Percentiles rank a stretch among this genome's conserved stretches.
Conservation (phyloP, 2,888 invertebrate genomes). For the Lasioglossum marginatum region DNA sequence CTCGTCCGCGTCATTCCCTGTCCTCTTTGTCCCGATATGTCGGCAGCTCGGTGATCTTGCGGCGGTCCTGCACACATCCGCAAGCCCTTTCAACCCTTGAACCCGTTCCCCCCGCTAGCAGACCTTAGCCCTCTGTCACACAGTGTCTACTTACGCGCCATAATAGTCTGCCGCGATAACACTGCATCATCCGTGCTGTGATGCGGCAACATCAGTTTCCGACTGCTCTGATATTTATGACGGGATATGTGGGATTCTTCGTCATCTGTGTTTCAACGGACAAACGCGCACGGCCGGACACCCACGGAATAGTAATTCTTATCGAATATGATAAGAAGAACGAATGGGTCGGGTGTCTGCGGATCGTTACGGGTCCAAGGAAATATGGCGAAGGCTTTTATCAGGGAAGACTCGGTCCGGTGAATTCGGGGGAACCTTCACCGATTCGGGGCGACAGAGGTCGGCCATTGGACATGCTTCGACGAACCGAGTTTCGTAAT, state of each 20-base stretch:
- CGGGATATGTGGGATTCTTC: conserved; percentile 21
- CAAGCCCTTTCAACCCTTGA: conserved; percentile 4
- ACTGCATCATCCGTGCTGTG: conserved; percentile 4
- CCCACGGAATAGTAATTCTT: conserved; percentile 39
- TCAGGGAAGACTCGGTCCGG: conserved; percentile 41
- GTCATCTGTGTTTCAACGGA: conserved; percentile 37
- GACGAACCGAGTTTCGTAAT: conserved; percentile 27
- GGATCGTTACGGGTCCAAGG: conserved; percentile 10
- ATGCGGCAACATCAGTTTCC: background rate
- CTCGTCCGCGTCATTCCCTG: conserved; percentile 20
- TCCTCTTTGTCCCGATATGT: conserved; percentile 5
- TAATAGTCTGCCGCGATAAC: conserved; percentile 7
- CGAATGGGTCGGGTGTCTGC: conserved; percentile 23
- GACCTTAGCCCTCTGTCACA: conserved; percentile 22
- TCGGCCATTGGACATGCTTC: conserved; percentile 19
- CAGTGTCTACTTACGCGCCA: conserved; percentile 15
- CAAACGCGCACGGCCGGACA: background rate
- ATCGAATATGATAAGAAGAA: conserved; percentile 48
- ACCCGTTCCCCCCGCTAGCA: background rate
- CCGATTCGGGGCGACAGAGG: conserved; percentile 32
- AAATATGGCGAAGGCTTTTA: conserved; percentile 36
- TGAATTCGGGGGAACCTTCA: conserved; percentile 18
- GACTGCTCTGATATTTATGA: conserved; percentile 39
- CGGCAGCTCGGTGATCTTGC: conserved; percentile 5
- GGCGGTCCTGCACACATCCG: background rate